A percentile compares a stretch with the other conserved stretches of the same genome.
Conservation (phyloP, 2,797 vertebrate genomes). For the Thalassophryne amazonica region DNA sequence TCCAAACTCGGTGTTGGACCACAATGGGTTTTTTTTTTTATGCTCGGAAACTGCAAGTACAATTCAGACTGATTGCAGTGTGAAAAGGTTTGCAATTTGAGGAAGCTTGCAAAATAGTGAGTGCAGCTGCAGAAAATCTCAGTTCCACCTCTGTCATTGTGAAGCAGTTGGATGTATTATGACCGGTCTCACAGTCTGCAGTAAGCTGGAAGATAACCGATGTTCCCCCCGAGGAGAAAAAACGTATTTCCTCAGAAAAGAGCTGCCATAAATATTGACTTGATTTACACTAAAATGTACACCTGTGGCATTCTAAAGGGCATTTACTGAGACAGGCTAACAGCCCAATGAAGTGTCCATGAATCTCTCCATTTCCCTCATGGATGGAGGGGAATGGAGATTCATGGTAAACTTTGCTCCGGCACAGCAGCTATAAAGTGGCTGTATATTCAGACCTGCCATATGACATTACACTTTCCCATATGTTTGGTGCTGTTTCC, state of each 20-base stretch:
- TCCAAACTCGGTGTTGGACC: constrained; percentile 37
- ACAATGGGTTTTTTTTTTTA: constrained; percentile 13
- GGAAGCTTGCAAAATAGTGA: constrained; percentile 45
- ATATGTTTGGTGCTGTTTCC: constrained; percentile 45
- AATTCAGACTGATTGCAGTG: constrained; percentile 60
- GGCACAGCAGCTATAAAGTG: constrained; percentile 25
- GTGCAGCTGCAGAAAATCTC: constrained; percentile 47
- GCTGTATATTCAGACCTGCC: constrained; percentile 55
- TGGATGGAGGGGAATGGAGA: constrained; percentile 33
- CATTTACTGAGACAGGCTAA: constrained; percentile 64
- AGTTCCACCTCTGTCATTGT: constrained; percentile 24
- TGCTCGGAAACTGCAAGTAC: constrained; percentile 44
- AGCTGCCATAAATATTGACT: constrained; percentile 59
- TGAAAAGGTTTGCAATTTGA: constrained; percentile 59
- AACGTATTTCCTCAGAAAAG: constrained; percentile 59
- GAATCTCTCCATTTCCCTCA: constrained; percentile 56
- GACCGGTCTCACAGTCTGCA: constrained; percentile 24
- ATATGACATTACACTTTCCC: constrained; percentile 53
- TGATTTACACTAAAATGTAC: constrained; percentile 65
- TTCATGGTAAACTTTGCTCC: constrained; percentile 53
- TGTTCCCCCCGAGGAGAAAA: constrained; percentile 47
- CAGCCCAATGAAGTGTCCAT: constrained; percentile 51
- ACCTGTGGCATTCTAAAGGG: constrained; percentile 61
- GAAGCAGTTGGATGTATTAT: constrained; percentile 51
- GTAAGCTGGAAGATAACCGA: constrained; percentile 49